phyloP scores from a whole-genome alignment of 2,888 invertebrate genomes.

The Rapana venosa region DNA sequence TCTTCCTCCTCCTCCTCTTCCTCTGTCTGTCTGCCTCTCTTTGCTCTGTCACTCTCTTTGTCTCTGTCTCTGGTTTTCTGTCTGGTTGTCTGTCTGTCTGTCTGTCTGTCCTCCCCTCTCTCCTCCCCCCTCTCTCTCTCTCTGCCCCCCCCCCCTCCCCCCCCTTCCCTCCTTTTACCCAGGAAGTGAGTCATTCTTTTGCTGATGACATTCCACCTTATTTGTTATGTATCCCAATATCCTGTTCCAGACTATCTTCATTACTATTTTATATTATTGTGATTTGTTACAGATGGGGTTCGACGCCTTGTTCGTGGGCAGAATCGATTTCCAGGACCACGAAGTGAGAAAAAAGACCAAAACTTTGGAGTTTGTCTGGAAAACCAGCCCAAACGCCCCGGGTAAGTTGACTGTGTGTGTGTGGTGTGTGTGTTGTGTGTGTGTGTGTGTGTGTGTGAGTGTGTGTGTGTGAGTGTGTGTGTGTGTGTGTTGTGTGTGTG shows the following conservation, averaged over 20 bases:
- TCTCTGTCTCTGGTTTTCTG: too few species aligned
- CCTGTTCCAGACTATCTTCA: background rate
- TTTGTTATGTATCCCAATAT: too few species aligned
- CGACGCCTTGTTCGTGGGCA: slow-evolving; percentile 91
- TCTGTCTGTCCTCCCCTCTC: background rate
- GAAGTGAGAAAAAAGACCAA: slow-evolving; percentile 81
- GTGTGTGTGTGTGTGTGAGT: background rate
- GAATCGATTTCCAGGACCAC: slow-evolving; percentile 92
- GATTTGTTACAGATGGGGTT: slow-evolving; percentile 88
- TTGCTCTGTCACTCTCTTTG: too few species aligned
- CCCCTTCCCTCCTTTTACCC: background rate
- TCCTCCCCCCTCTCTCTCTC: background rate
- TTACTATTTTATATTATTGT: background rate
- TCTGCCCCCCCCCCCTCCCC: background rate
- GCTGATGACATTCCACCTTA: too few species aligned
- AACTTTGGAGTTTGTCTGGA: slow-evolving; percentile 91
- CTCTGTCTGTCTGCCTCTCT: too few species aligned
- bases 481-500: background rate
- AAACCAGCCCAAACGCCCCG: slow-evolving; percentile 81
- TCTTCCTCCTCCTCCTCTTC: too few species aligned
- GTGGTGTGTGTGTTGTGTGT: background rate
- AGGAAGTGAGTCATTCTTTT: too few species aligned
- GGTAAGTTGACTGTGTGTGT: background rate
- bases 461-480: background rate
- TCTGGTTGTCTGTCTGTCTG: too few species aligned